Base-by-base conservation (phyloP, 2,113 vertebrate genomes). In the Myrmecophaga tridactyla region DNA sequence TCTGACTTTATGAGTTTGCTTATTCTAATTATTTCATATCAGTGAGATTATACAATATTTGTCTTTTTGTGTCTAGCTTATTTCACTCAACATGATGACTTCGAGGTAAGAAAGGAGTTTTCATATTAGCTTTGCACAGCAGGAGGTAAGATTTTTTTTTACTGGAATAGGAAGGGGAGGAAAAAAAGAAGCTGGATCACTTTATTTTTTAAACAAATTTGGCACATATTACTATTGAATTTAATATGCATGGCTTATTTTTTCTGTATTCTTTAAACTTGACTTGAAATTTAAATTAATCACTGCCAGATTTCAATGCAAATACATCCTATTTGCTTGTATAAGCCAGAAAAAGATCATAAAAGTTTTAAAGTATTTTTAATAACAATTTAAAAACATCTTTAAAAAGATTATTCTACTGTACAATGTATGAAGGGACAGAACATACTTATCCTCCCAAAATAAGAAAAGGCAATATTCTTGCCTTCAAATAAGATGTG, bases 221-320 rank as follows among this genome's bases (percentile, higher is more conserved):
- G 96, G 87, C 77, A 89, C 41, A 65, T 12, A 95, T 72, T 95
- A 96, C 97, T 97, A 96, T 85, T 96, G 94, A 94, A 92, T 90
- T 86, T 96, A 96, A 94, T 51, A 97, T 29, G 78, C 10, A 81
- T 1, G 67, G 82, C 11, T 85, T 90, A 76, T 70, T 97, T 65
- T 80, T 88, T 77, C 84, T 80, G 5, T 21, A 77, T 82, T 94
- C 90, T 96, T 97, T 58, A 89, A 23, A 43, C 72, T 90, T 96
- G 39, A 82, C 80, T 90, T 39, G 51, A 69, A 94, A 94, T 34
- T 39, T 14, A 70, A 56, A 94, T 92, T 85, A 85, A 92, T 97
- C 96, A 94, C 77, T 96, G 91, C 77, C 93, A 53, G 4, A 53
- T 67, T 91, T 89, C 46, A 95, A 70, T 76, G 46, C 18, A 63